These are phyloP conservation scores for Trypoxylon attenuatum DNA, from an alignment of 2,888 invertebrate species.

Conservation along the genomic window DNA sequence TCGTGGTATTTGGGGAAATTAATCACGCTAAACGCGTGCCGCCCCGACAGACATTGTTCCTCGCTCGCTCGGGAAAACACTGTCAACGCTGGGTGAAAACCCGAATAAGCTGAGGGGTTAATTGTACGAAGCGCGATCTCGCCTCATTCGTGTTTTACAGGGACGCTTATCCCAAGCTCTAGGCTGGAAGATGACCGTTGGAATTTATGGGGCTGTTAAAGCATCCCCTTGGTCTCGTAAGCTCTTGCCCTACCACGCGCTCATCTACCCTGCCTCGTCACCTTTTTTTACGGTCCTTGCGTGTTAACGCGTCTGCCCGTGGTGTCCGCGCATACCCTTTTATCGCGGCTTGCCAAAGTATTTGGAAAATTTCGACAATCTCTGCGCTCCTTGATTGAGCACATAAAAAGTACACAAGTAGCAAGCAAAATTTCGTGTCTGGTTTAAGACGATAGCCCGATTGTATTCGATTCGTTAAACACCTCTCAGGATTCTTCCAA, in stretches of 20 bases:
- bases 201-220: constrained; percentile 70
- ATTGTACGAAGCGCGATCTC: constrained; percentile 54
- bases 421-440: too few relatives aligned
- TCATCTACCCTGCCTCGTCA: not conserved
- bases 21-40: not conserved
- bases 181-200: constrained; percentile 69
- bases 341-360: constrained; percentile 41
- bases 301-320: constrained; percentile 63
- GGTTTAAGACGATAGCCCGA: too few relatives aligned
- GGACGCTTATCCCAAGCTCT: constrained; percentile 63
- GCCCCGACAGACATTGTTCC: not conserved
- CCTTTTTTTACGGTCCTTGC: constrained; percentile 63
- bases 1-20: not conserved
- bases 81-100: constrained; percentile 1
- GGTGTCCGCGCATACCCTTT: constrained; percentile 40
- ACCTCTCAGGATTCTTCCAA: too few relatives aligned
- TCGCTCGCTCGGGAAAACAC: not conserved
- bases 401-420: too few relatives aligned
- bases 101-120: constrained; percentile 51
- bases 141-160: constrained; percentile 55
- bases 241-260: constrained; percentile 49
- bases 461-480: too few relatives aligned
- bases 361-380: constrained; percentile 46
- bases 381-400: constrained; percentile 19
- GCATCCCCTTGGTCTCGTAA: constrained; percentile 61